These are phyloP conservation scores for Plecturocebus donacophilus DNA, from an alignment of 2,113 vertebrate species.

Conservation along the genomic window DNA sequence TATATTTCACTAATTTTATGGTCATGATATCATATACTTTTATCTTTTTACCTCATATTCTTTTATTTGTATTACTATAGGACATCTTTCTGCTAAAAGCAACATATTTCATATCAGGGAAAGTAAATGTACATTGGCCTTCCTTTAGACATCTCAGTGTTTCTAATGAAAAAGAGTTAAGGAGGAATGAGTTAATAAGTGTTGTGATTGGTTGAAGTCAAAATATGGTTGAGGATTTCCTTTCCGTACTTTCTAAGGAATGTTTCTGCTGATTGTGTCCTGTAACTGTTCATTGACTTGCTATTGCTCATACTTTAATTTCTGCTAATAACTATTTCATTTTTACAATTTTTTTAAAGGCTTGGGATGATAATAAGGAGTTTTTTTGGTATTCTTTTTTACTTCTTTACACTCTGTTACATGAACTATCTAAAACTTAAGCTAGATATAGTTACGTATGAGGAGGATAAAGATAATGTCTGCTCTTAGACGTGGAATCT, in stretches of 20 bases:
- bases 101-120: background rate
- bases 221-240: background rate
- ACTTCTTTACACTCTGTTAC: background rate
- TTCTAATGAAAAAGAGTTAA: background rate
- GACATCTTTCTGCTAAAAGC: background rate
- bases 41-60: background rate
- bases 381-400: background rate
- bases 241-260: background rate
- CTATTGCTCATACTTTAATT: background rate
- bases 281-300: background rate
- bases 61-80: background rate
- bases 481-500: background rate
- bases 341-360: background rate
- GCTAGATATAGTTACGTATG: background rate
- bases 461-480: background rate
- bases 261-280: background rate
- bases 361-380: background rate
- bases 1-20: background rate
- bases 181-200: slow-evolving; percentile 47
- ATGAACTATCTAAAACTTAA: slow-evolving; percentile 17
- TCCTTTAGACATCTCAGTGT: slow-evolving; percentile 17
- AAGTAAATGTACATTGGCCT: background rate
- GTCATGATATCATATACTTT: background rate
- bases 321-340: background rate
- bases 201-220: background rate